A percentile compares a stretch with the other conserved stretches of the same genome.
Conservation (phyloP, 35 echinoderm and acorn worm genomes). For the Amphiura filiformis region DNA sequence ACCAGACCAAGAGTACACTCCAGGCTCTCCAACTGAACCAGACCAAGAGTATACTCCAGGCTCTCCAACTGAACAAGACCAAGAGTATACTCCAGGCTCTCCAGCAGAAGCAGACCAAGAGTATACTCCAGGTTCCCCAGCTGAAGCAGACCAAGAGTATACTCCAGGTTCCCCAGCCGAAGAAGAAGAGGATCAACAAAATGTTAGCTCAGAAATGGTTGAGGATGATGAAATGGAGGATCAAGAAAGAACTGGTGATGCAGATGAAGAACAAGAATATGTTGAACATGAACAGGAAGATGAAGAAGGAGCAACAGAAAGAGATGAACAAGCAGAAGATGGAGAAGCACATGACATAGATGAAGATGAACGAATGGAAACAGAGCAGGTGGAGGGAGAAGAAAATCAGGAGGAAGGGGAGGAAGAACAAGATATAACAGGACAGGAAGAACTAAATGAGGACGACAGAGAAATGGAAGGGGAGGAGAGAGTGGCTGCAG, state of each 20-base stretch:
- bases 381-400: slow-evolving; percentile 35
- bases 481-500: slow-evolving; percentile 33
- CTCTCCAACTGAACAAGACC: too few species aligned
- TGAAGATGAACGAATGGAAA: slow-evolving; percentile 32
- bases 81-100: too few species aligned
- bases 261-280: slow-evolving; percentile 26
- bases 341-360: not conserved
- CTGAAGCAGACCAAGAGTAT: not conserved
- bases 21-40: too few species aligned
- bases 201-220: slow-evolving; percentile 7
- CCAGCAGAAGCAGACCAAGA: too few species aligned
- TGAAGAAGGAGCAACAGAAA: not conserved
- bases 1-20: too few species aligned
- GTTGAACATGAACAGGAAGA: slow-evolving; percentile 21
- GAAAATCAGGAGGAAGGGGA: slow-evolving; percentile 24
- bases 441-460: slow-evolving; percentile 13
- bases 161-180: not conserved
- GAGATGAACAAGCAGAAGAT: not conserved
- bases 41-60: too few species aligned
- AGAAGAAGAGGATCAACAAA: slow-evolving; percentile 26
- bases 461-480: slow-evolving; percentile 12
- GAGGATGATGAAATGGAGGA: slow-evolving; percentile 24
- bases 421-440: not conserved
- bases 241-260: slow-evolving; percentile 18
- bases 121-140: too few species aligned